A percentile compares a stretch with the other conserved stretches of the same genome.
Conservation (phyloP, 2,113 vertebrate species). For the Microcebus griseorufus region DNA sequence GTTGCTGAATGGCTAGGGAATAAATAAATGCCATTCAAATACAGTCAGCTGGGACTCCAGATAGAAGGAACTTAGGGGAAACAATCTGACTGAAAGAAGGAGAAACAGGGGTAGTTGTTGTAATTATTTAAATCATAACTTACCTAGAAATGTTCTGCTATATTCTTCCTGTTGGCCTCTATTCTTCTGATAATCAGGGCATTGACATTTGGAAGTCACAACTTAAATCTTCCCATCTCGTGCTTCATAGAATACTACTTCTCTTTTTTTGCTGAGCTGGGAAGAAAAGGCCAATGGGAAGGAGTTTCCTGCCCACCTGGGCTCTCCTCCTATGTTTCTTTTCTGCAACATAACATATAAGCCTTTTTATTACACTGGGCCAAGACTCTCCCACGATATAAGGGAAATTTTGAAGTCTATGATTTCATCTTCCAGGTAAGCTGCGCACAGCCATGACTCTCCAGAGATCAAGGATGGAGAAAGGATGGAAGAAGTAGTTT, state of each 20-base stretch:
- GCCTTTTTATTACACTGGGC: neutral
- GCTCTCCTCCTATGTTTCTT: neutral
- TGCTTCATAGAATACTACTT: neutral
- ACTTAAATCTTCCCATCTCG: neutral
- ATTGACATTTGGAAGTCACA: neutral
- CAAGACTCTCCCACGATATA: neutral
- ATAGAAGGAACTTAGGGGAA: neutral
- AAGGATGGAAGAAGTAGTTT: neutral
- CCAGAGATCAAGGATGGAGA: neutral
- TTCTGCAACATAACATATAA: neutral
- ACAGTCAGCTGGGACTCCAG: neutral
- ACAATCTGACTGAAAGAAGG: neutral
- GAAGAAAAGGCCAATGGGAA: neutral
- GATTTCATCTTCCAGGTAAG: neutral
- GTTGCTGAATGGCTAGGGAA: neutral
- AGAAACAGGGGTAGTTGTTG: neutral
- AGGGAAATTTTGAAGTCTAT: neutral
- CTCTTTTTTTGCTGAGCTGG: neutral
- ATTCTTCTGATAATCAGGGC: neutral
- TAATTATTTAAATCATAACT: neutral
- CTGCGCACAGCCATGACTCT: neutral
- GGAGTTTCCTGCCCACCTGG: neutral
- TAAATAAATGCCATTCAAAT: neutral
- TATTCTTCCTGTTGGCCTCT: neutral
- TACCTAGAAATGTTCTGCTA: conserved; percentile 42